A percentile compares a stretch with the other conserved stretches of the same genome.
phyloP scores from a whole-genome alignment of 2,888 invertebrate genomes.

The Diaperis boleti region DNA sequence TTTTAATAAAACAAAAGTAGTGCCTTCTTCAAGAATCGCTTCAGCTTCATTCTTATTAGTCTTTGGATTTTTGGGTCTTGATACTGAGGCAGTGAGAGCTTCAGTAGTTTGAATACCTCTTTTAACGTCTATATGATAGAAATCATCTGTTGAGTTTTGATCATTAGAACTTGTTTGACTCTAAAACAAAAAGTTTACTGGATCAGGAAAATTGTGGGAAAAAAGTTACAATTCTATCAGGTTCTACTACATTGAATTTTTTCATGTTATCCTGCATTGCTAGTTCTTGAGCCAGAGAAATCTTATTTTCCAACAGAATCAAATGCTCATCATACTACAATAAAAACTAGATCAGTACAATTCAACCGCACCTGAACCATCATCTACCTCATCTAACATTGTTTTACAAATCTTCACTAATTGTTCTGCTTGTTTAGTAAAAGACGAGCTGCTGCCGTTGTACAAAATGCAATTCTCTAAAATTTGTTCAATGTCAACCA shows the following conservation, averaged over 20 bases:
- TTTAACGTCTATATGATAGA: slow-evolving; percentile 77
- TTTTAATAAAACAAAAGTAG: neutral
- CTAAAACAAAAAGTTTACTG: slow-evolving; percentile 54
- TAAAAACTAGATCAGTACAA: slow-evolving; percentile 25
- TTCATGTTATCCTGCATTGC: slow-evolving; percentile 85
- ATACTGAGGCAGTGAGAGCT: slow-evolving; percentile 44
- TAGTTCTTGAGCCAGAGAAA: slow-evolving; percentile 86
- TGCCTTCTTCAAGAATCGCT: slow-evolving; percentile 65
- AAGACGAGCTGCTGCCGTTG: slow-evolving; percentile 90
- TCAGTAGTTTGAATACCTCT: slow-evolving; percentile 66
- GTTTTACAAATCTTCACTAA: slow-evolving; percentile 80
- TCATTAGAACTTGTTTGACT: slow-evolving; percentile 75
- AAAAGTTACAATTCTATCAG: slow-evolving; percentile 65
- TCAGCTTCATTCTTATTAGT: slow-evolving; percentile 63
- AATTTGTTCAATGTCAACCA: slow-evolving; percentile 89
- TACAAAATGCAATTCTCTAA: slow-evolving; percentile 90
- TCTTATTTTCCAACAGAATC: slow-evolving; percentile 85
- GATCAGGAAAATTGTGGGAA: slow-evolving; percentile 32
- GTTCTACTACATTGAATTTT: slow-evolving; percentile 70
- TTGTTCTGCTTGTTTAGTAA: slow-evolving; percentile 87
- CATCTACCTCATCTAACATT: slow-evolving; percentile 78
- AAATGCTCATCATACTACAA: slow-evolving; percentile 87
- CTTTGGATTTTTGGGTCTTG: slow-evolving; percentile 65
- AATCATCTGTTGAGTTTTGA: slow-evolving; percentile 66
- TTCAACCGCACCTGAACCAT: slow-evolving; percentile 27